Evolutionary conservation across 2,888 invertebrate species (phyloP), one percentile per base, ranked within the genome.

Genomic region (Itoplectis maculator): DNA sequence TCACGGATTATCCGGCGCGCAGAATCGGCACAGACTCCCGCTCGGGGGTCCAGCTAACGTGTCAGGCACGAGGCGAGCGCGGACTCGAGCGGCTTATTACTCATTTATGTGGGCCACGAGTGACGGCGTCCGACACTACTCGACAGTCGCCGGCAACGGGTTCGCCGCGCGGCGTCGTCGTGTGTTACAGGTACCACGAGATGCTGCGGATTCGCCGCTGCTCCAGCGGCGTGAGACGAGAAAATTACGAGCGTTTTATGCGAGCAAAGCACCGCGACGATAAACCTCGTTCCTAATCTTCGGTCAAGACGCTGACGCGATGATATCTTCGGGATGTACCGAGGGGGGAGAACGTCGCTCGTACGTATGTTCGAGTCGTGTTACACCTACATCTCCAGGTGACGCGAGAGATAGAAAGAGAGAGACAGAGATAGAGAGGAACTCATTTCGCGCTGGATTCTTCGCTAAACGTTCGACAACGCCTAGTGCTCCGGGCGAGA

Each of bases 61-160:
- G n/a, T n/a, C 8, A 51, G 20, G 51, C 20, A 23, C 29, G 35
- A 1, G 13, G 56, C 35, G n/a, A 0, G 9, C 7, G 8, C 49
- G 5, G 18, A 51, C 7, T 9, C 9, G 9, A 54, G 23, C 56
- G 51, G 49, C 59, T 86, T 81, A 86, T 83, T 85, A 84, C 74
- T 86, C 79, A 83, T 86, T 82, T 86, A 89, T 89, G 84, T 89
- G 82, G 89, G 89, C 87, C 89, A 88, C 75, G 56, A 65, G 70
- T 63, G 79, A 82, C 61, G 82, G n/a, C 87, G 84, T 81, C 70
- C 54, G 73, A 29, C 29, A 29, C 87, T 88, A 87, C 69, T 87
- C 87, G 87, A 81, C 79, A 56, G 75, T 61, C 54, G 40, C 68
- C 54, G 40, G 47, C 65, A 70, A 77, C 54, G 18, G 47, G 40